Evolutionary conservation across 2,888 invertebrate genomes (phyloP).

Genomic region (Crematogaster levior): DNA sequence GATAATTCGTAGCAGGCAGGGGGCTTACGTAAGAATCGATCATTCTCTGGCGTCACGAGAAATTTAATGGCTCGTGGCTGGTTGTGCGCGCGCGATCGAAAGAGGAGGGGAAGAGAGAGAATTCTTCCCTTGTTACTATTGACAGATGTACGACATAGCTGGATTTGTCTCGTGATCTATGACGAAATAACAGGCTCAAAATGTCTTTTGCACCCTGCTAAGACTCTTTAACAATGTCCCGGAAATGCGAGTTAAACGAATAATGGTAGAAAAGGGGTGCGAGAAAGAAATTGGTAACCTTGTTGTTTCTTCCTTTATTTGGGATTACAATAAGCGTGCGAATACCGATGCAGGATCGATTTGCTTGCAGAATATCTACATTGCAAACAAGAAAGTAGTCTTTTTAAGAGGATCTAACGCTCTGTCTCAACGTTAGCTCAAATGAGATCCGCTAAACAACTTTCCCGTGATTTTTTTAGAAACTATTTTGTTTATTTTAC

Average conservation of each 20-base stretch:
- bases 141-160: slow-evolving; percentile 71
- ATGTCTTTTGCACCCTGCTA: slow-evolving; percentile 66
- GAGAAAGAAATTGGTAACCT: slow-evolving; percentile 52
- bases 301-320: slow-evolving; percentile 54
- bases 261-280: slow-evolving; percentile 53
- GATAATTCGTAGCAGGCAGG: slow-evolving; percentile 38
- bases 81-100: slow-evolving; percentile 59
- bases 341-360: slow-evolving; percentile 20
- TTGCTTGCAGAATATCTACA: slow-evolving; percentile 49
- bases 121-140: slow-evolving; percentile 69
- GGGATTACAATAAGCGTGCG: background rate
- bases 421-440: background rate
- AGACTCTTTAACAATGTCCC: slow-evolving; percentile 71
- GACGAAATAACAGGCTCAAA: slow-evolving; percentile 79
- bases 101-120: slow-evolving; percentile 35
- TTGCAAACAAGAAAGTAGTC: slow-evolving; percentile 42
- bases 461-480: background rate
- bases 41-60: slow-evolving; percentile 63
- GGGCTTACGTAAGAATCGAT: slow-evolving; percentile 71
- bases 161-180: slow-evolving; percentile 79
- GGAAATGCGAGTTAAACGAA: slow-evolving; percentile 76
- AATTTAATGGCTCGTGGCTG: slow-evolving; percentile 71
- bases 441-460: background rate
- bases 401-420: background rate
- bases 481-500: no score